phyloP scores from a whole-genome alignment of 2,797 vertebrate genomes.

The Natrix natrix region DNA sequence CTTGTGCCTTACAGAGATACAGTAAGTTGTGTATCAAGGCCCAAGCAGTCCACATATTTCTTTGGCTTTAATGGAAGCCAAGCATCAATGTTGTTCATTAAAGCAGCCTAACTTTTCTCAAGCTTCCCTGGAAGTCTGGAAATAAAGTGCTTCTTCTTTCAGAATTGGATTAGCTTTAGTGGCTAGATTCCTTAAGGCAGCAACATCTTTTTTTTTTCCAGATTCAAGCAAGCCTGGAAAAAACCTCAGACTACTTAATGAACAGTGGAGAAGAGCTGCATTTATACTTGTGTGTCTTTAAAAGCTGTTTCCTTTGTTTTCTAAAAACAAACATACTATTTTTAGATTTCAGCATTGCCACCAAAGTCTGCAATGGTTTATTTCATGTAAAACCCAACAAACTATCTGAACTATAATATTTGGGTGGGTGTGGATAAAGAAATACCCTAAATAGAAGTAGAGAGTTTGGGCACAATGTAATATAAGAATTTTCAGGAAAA shows the following conservation, averaged over 20 bases:
- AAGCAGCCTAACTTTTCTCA: not conserved
- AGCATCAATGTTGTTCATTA: not conserved
- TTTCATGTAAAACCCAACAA: constrained; percentile 24
- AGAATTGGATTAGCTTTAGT: not conserved
- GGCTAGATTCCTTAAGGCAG: not conserved
- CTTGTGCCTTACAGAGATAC: constrained; percentile 13
- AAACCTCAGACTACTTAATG: not conserved
- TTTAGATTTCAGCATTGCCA: constrained; percentile 37
- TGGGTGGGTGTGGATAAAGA: not conserved
- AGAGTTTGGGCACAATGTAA: not conserved
- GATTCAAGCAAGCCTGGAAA: not conserved
- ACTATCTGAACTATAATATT: constrained; percentile 19
- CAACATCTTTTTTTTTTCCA: not conserved
- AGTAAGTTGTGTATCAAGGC: not conserved
- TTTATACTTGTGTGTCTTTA: not conserved
- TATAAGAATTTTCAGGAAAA: not conserved
- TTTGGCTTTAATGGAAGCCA: not conserved
- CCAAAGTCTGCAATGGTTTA: constrained; percentile 30
- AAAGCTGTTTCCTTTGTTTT: constrained; percentile 26
- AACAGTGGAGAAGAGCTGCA: not conserved
- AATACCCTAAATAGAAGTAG: constrained; percentile 23
- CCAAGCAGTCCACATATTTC: not conserved
- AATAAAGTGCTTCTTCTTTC: not conserved
- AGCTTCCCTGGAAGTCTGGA: not conserved
- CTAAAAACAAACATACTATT: constrained; percentile 35